Percentiles rank a stretch among this genome's conserved stretches.
phyloP scores from a whole-genome alignment of 2,888 invertebrate genomes.

The Baronia brevicornis region DNA sequence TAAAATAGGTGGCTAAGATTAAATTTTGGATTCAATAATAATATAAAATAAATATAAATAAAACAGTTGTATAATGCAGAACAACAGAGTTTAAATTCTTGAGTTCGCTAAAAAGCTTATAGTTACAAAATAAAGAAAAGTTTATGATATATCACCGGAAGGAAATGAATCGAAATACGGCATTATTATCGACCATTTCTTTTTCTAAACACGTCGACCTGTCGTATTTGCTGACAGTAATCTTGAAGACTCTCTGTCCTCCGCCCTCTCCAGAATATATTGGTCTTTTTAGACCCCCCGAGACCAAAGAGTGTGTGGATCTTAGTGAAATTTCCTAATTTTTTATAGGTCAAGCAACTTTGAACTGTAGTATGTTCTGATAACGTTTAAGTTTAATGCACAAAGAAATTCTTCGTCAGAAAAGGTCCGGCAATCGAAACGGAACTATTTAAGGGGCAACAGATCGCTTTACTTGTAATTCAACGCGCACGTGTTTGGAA shows the following conservation, averaged over 20 bases:
- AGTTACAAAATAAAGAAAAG: too few relatives aligned
- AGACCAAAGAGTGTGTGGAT: constrained; percentile 39
- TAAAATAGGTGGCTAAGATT: too few relatives aligned
- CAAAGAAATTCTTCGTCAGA: constrained; percentile 35
- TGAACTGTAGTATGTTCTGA: too few relatives aligned
- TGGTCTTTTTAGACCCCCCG: constrained; percentile 52
- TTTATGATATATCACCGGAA: too few relatives aligned
- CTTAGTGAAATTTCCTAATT: constrained; percentile 17
- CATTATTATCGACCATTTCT: too few relatives aligned
- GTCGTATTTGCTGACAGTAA: constrained; percentile 61
- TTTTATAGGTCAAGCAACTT: too few relatives aligned
- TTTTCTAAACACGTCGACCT: constrained; percentile 47
- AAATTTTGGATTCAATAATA: too few relatives aligned
- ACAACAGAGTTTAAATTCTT: too few relatives aligned
- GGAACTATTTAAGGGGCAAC: constrained; percentile 50
- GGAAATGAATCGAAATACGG: too few relatives aligned
- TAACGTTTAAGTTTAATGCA: background rate
- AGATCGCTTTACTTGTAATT: constrained; percentile 60
- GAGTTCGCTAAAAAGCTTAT: too few relatives aligned
- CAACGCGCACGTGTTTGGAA: constrained; percentile 50
- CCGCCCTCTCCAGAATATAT: constrained; percentile 49
- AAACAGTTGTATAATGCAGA: too few relatives aligned
- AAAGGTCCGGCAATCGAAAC: constrained; percentile 51
- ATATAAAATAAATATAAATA: too few relatives aligned
- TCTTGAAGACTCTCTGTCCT: constrained; percentile 50